Evolutionary conservation across 2,888 invertebrate genomes (phyloP).

Genomic region (Drosophila lutescens): DNA sequence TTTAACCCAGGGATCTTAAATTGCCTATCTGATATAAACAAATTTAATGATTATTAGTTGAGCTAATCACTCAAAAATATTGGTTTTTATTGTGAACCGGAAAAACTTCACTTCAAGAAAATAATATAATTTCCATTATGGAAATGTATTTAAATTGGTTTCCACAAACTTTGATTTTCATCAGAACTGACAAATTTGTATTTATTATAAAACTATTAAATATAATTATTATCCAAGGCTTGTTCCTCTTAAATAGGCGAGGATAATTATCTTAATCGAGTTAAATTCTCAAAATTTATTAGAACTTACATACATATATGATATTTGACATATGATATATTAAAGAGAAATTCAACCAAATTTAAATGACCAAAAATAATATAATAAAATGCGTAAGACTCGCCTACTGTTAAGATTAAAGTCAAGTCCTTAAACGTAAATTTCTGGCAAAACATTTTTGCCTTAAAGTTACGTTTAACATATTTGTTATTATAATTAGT

Average conservation of each 20-base stretch:
- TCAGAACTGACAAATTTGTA: constrained; percentile 3
- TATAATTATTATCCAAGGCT: neutral
- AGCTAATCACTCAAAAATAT: no score
- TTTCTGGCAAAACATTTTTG: constrained; percentile 14
- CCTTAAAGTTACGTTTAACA: constrained; percentile 5
- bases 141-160: neutral
- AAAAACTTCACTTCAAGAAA: no score
- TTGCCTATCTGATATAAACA: no score
- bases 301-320: neutral
- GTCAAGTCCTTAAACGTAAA: neutral
- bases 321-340: no score
- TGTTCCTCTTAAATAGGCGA: neutral
- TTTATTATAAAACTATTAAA: neutral
- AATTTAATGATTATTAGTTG: no score
- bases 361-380: constrained; percentile 66
- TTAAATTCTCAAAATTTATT: neutral
- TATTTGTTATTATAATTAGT: neutral
- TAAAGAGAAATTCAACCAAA: constrained; percentile 58
- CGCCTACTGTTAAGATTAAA: constrained; percentile 16
- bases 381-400: constrained; percentile 17
- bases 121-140: neutral
- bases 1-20: no score
- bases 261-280: neutral
- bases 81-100: no score
- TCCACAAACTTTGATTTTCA: neutral